Evolutionary conservation across 1,140 invertebrate genomes (phyloP).

Genomic region (Drosophila punjabiensis): DNA sequence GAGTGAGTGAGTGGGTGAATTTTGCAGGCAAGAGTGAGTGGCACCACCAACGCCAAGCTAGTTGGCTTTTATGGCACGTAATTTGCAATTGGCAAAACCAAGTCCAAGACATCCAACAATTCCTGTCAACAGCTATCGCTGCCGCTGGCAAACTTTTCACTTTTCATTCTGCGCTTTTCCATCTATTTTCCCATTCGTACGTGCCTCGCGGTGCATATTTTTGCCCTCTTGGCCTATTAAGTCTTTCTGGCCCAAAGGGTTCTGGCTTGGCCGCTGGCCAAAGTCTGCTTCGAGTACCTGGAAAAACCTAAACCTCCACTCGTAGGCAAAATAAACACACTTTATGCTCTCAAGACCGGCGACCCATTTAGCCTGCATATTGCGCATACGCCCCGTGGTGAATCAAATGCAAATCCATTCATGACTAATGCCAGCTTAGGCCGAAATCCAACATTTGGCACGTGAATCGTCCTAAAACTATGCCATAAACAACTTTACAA

Average conservation of each 20-base stretch:
- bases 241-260: constrained; percentile 50
- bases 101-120: constrained; percentile 57
- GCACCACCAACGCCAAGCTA: constrained; percentile 59
- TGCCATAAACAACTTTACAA: constrained; percentile 35
- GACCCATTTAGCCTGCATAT: constrained; percentile 72
- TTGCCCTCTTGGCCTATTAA: constrained; percentile 84
- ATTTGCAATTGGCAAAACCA: constrained; percentile 80
- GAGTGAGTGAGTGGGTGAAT: constrained; percentile 40
- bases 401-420: constrained; percentile 48
- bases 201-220: constrained; percentile 52
- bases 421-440: constrained; percentile 62
- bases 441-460: constrained; percentile 65
- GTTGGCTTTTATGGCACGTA: constrained; percentile 80
- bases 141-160: constrained; percentile 72
- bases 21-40: constrained; percentile 17
- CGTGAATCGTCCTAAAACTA: constrained; percentile 70
- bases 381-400: constrained; percentile 66
- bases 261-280: constrained; percentile 64
- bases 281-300: constrained; percentile 42
- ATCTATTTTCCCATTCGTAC: constrained; percentile 44
- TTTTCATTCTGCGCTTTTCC: constrained; percentile 83
- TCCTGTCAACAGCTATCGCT: constrained; percentile 20
- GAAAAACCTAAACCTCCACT: constrained; percentile 59
- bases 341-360: constrained; percentile 19
- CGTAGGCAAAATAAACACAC: not conserved